Evolutionary conservation across 2,797 vertebrate genomes (phyloP).

Genomic region (Sphenodon punctatus): DNA sequence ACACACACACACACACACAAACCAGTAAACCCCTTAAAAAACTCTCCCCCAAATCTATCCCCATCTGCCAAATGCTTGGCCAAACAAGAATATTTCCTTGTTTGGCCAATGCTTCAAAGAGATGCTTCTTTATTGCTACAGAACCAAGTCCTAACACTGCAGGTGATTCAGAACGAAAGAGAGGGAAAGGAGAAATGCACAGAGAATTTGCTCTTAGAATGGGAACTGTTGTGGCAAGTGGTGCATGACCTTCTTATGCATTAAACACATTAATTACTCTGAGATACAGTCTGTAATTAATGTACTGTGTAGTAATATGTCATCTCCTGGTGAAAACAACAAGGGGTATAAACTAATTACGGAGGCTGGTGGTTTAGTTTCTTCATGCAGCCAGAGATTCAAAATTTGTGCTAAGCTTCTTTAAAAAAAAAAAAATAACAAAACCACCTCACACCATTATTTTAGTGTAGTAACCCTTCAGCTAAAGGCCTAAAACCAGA

Average conservation of each 20-base stretch:
- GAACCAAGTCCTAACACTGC: neutral
- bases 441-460: too few species aligned
- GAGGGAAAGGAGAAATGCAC: neutral
- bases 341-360: neutral
- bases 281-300: neutral
- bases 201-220: neutral
- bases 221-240: neutral
- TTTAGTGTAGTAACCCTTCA: neutral
- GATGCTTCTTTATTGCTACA: neutral
- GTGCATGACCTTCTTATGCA: neutral
- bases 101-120: too few species aligned
- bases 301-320: neutral
- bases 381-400: neutral
- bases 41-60: too few species aligned
- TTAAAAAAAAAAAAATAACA: neutral
- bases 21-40: too few species aligned
- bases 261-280: neutral
- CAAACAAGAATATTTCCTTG: too few species aligned
- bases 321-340: neutral
- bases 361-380: neutral
- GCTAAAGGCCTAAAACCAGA: neutral
- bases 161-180: neutral
- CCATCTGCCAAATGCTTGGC: too few species aligned
- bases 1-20: too few species aligned
- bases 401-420: neutral